Evolutionary conservation across 2,888 invertebrate genomes (phyloP), one percentile per base, ranked within the genome.

Genomic region (Drosophila anomelani): DNA sequence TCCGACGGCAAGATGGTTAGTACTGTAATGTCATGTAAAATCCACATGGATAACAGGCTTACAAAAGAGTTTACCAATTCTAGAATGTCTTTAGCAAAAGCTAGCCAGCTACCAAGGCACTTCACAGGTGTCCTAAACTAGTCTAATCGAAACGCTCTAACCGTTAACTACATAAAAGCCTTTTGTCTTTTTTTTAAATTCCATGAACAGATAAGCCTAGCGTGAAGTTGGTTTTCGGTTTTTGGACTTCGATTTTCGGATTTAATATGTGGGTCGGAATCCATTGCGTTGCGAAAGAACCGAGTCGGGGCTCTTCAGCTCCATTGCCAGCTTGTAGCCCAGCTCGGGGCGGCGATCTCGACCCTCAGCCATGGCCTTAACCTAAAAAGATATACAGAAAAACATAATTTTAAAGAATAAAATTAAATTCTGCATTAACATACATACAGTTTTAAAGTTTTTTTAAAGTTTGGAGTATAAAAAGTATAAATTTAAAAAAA

Each of bases 321-420:
- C 97, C 94, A 97, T 94, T 41, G 98, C 98, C 20, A 97, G 94
- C 90, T 97, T 97, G 92, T 97, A 96, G 26, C 98, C 98, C 4
- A 98, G 93, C 89, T 97, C 97, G 0, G 97, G 97, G 64, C 97
- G 94, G 17, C 98, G 94, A 93, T 98, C 98, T 67, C 96, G 94
- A 0, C 97, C 98, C 87, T 96, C 96, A 5, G 97, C 96, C 97
- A 98, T 97, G 0, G 96, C 95, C 87, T 95, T 94, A 0, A 98
- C 96, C 95, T 97, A 5, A 6, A 12, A 29, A 17, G n/a, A 29
- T 4, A n/a, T 4, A n/a, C 0, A 15, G 15, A 36, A 5, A 13
- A 13, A 5, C 29, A 34, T 34, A 34, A 4, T 4, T 10, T 34
- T 34, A 34, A 4, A 4, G 2, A 12, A 34, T 8, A 4, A 34